These are phyloP conservation scores for Eretmochelys imbricata DNA, from an alignment of 2,113 vertebrate species.

Conservation along the genomic window DNA sequence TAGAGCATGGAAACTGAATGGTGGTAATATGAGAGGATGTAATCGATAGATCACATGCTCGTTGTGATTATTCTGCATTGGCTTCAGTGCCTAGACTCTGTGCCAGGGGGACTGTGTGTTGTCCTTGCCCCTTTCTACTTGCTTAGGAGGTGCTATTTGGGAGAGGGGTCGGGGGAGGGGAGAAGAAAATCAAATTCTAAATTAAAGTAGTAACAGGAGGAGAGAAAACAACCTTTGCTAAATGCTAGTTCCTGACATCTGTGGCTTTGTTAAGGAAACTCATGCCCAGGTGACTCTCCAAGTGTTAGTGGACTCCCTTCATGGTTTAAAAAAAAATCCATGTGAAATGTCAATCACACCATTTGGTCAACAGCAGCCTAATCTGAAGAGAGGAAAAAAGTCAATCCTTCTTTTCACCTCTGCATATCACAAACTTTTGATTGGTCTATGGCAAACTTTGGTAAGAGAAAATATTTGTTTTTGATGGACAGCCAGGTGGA, in stretches of 20 bases:
- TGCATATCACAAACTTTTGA: not conserved
- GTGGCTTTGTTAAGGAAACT: not conserved
- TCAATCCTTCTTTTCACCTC: not conserved
- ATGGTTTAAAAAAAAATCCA: not conserved
- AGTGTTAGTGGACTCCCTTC: not conserved
- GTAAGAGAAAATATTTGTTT: not conserved
- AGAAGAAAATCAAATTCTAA: not conserved
- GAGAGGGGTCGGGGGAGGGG: not conserved
- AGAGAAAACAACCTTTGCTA: not conserved
- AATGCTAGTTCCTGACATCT: not conserved
- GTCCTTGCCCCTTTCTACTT: not conserved
- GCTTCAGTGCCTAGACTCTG: slow-evolving; percentile 20
- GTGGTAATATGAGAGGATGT: slow-evolving; percentile 48
- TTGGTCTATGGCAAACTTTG: accelerated
- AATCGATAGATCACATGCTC: slow-evolving; percentile 63
- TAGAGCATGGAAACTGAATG: slow-evolving; percentile 61
- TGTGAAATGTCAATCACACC: not conserved
- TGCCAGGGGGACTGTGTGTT: slow-evolving; percentile 11
- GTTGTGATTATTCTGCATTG: not conserved
- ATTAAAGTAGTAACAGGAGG: not conserved
- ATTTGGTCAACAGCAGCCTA: not conserved
- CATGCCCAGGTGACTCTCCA: not conserved
- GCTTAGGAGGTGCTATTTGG: not conserved
- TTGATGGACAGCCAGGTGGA: accelerated
- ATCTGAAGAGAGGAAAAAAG: accelerated